Evolutionary conservation across 2,888 invertebrate species (phyloP).

Genomic region (Lithophane ornitopus): DNA sequence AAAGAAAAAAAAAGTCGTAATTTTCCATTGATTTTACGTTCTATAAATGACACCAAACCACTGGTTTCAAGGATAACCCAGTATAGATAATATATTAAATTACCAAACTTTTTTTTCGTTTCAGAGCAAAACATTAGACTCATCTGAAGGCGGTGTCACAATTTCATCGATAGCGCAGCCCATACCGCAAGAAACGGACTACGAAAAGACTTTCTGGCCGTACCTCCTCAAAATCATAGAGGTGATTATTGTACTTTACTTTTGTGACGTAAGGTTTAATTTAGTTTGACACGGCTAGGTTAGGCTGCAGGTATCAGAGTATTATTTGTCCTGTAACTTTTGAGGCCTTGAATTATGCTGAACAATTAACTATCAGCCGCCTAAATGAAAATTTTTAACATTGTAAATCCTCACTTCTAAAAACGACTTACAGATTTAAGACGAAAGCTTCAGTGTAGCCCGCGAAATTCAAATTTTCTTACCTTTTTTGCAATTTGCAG

Average conservation of each 20-base stretch:
- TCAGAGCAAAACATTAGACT: constrained; percentile 78
- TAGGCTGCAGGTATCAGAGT: too few species aligned
- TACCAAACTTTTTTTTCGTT: neutral
- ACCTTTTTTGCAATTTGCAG: too few species aligned
- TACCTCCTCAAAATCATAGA: constrained; percentile 87
- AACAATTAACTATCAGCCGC: neutral
- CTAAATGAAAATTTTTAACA: neutral
- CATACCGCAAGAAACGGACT: constrained; percentile 71
- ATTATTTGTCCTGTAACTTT: neutral
- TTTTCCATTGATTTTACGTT: too few species aligned
- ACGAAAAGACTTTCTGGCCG: constrained; percentile 87
- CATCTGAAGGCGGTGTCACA: constrained; percentile 74
- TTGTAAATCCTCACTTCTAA: neutral
- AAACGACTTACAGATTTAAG: neutral
- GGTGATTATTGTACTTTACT: constrained; percentile 70
- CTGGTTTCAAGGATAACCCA: too few species aligned
- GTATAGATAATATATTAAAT: too few species aligned
- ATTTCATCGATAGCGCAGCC: constrained; percentile 73
- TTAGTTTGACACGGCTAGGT: constrained; percentile 1
- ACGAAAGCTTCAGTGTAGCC: too few species aligned
- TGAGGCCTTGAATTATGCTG: neutral
- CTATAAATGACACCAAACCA: too few species aligned
- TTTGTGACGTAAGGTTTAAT: neutral
- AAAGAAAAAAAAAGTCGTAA: too few species aligned
- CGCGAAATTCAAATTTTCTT: too few species aligned